Evolutionary conservation across 2,888 invertebrate genomes (phyloP).

Genomic region (Vesta saturnalis): DNA sequence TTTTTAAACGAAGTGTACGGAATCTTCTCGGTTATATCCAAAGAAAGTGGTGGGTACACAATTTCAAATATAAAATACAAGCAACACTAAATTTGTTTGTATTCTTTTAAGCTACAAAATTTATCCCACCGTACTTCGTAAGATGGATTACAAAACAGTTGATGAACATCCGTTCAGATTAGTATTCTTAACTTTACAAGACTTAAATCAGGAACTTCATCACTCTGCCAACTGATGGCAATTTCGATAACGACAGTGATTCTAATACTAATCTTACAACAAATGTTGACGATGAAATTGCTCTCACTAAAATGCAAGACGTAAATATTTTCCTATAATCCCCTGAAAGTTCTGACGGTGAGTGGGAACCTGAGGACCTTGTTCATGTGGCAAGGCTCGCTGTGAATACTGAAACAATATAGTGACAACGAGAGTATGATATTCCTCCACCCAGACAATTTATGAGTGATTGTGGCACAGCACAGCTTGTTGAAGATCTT

Average conservation of each 20-base stretch:
- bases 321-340: neutral
- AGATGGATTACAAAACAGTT: neutral
- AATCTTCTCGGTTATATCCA: too few species aligned
- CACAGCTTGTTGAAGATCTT: too few species aligned
- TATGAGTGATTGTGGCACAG: neutral
- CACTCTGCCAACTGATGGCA: neutral
- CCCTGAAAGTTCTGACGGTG: neutral
- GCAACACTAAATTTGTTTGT: too few species aligned
- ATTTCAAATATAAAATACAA: too few species aligned
- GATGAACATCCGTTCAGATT: neutral
- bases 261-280: neutral
- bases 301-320: neutral
- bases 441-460: neutral
- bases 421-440: neutral
- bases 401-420: neutral
- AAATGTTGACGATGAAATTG: neutral
- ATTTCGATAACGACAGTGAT: neutral
- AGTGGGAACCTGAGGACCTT: neutral
- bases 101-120: neutral
- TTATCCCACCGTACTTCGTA: neutral
- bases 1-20: too few species aligned
- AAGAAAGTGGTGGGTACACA: too few species aligned
- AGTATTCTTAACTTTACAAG: neutral
- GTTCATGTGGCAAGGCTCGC: neutral
- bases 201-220: neutral